These are phyloP conservation scores for Tetragnatha versicolor DNA, from an alignment of 1,140 invertebrate genomes.

Conservation along the genomic window DNA sequence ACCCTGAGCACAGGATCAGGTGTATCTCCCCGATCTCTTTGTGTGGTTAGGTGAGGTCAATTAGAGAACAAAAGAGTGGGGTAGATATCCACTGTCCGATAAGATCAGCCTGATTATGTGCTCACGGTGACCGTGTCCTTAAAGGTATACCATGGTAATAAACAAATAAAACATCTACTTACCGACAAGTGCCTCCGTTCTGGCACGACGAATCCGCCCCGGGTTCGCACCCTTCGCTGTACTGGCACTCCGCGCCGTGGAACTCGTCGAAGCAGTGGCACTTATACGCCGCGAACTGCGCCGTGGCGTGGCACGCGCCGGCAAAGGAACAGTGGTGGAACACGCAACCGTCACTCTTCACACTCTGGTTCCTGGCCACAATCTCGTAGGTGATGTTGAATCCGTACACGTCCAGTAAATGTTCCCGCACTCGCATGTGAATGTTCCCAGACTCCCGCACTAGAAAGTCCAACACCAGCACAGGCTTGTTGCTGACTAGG, in stretches of 20 bases:
- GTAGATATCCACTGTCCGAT: no score
- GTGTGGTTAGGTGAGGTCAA: no score
- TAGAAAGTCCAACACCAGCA: slow-evolving; percentile 79
- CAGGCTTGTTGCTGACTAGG: slow-evolving; percentile 74
- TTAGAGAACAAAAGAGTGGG: no score
- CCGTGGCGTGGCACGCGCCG: slow-evolving; percentile 79
- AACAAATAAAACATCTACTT: slow-evolving; percentile 49
- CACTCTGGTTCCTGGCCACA: slow-evolving; percentile 61
- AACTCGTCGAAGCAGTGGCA: slow-evolving; percentile 65
- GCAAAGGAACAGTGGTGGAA: slow-evolving; percentile 83
- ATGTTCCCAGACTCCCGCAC: slow-evolving; percentile 78
- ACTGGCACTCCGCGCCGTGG: slow-evolving; percentile 64
- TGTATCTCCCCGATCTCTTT: no score
- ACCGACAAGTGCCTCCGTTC: slow-evolving; percentile 64
- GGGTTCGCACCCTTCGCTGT: slow-evolving; percentile 64
- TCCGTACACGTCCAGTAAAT: slow-evolving; percentile 83
- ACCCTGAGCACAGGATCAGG: no score
- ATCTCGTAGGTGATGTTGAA: slow-evolving; percentile 93
- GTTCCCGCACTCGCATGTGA: slow-evolving; percentile 80
- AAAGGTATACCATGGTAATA: background rate
- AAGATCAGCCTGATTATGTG: no score
- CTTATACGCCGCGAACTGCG: slow-evolving; percentile 70
- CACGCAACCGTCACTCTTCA: slow-evolving; percentile 35
- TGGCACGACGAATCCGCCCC: slow-evolving; percentile 62
- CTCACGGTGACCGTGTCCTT: no score